Percentiles rank a stretch among this genome's conserved stretches.
These are phyloP conservation scores for Aspidapion aeneum DNA, from an alignment of 2,888 invertebrate genomes.

Conservation along the genomic window DNA sequence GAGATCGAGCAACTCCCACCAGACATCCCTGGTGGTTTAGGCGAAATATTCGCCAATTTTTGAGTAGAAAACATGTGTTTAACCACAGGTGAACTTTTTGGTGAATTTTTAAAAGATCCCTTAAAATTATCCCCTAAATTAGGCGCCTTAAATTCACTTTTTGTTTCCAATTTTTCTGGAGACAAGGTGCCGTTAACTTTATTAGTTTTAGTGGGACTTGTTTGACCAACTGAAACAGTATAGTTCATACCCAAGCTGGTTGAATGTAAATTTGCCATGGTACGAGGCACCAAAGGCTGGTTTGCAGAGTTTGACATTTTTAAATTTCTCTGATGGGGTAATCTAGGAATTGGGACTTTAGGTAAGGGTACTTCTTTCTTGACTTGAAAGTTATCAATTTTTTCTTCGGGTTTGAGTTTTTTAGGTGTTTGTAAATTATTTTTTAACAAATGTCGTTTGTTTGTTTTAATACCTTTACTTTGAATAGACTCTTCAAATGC, in stretches of 20 bases:
- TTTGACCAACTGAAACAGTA: conserved; percentile 40
- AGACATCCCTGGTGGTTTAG: conserved; percentile 9
- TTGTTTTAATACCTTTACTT: conserved; percentile 27
- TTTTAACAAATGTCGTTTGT: conserved; percentile 41
- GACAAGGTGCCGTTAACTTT: conserved; percentile 28
- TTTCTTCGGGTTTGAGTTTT: conserved; percentile 38
- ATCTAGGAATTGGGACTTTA: conserved; percentile 40
- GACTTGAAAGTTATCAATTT: conserved; percentile 25
- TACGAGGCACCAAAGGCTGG: conserved; percentile 25
- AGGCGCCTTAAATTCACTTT: conserved; percentile 23
- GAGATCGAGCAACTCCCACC: conserved; percentile 6
- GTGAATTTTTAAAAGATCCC: conserved; percentile 32
- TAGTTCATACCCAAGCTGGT: conserved; percentile 44
- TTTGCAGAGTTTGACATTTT: conserved; percentile 22
- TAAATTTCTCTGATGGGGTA: conserved; percentile 32
- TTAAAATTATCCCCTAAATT: conserved; percentile 15
- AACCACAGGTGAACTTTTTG: conserved; percentile 34
- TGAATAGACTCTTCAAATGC: conserved; percentile 47
- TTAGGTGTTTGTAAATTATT: conserved; percentile 44
- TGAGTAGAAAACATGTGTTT: conserved; percentile 33
- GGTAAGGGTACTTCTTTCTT: conserved; percentile 22
- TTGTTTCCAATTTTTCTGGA: conserved; percentile 23
- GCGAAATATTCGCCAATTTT: conserved; percentile 6
- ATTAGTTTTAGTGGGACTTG: conserved; percentile 21
- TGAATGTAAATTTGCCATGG: conserved; percentile 36